These are phyloP conservation scores for Calliphora vomitoria DNA, from an alignment of 2,888 invertebrate genomes.

Conservation along the genomic window DNA sequence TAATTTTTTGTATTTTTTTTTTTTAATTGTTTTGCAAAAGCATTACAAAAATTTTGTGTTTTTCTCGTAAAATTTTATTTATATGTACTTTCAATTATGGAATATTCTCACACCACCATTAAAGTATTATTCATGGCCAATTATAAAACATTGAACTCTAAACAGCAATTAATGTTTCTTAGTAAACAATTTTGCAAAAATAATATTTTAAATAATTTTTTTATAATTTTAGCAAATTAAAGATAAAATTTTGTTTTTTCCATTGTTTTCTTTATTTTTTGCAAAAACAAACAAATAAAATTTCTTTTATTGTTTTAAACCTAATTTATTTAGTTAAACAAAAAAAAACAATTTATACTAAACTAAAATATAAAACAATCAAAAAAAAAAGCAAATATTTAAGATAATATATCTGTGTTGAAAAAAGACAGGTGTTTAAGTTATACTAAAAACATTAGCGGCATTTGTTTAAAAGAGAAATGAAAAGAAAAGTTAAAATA, in stretches of 20 bases:
- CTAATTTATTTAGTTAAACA: too few relatives aligned
- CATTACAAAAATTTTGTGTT: not conserved
- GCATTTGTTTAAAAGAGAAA: not conserved
- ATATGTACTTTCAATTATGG: conserved; percentile 10
- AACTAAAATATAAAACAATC: not conserved
- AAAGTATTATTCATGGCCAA: conserved; percentile 7
- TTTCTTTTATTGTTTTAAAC: too few relatives aligned
- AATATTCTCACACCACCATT: not conserved
- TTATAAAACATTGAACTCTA: conserved; percentile 37
- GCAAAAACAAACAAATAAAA: too few relatives aligned
- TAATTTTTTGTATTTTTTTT: not conserved
- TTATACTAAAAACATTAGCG: not conserved
- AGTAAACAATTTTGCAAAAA: not conserved
- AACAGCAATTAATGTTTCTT: not conserved
- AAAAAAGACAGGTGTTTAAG: not conserved
- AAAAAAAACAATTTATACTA: too few relatives aligned
- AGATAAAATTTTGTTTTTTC: not conserved
- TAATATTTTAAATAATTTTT: too few relatives aligned
- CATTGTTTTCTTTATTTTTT: too few relatives aligned
- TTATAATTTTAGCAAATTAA: too few relatives aligned
- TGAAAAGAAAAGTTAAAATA: not conserved
- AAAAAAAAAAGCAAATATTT: not conserved
- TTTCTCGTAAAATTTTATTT: not conserved
- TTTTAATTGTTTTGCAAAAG: not conserved
- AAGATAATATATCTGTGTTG: not conserved